These are phyloP conservation scores for Rallus crepitans DNA, from an alignment of 2,797 vertebrate species.

Conservation along the genomic window DNA sequence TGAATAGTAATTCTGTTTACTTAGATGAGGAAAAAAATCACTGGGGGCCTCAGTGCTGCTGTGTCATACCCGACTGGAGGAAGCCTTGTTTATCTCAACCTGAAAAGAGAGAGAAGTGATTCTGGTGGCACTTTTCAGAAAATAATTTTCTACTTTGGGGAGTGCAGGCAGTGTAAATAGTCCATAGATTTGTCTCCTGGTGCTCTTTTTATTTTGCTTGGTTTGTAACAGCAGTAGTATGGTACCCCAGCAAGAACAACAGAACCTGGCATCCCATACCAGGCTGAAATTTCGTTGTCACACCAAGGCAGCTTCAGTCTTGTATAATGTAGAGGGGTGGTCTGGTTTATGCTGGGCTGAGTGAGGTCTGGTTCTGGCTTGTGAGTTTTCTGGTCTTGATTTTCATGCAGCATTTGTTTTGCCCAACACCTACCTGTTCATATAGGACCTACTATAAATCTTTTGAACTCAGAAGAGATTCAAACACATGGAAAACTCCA, in stretches of 20 bases:
- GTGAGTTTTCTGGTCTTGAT: neutral
- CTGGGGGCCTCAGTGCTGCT: constrained; percentile 56
- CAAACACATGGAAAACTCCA: neutral
- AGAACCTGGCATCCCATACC: neutral
- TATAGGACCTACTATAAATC: neutral
- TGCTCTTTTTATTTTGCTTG: neutral
- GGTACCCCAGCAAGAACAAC: neutral
- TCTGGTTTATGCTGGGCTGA: neutral
- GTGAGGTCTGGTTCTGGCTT: neutral
- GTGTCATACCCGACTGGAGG: constrained; percentile 55
- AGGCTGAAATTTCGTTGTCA: neutral
- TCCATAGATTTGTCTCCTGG: neutral
- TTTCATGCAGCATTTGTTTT: neutral
- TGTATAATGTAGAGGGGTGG: neutral
- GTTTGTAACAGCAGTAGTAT: neutral
- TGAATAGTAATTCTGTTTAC: constrained; percentile 67
- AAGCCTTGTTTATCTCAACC: constrained; percentile 35
- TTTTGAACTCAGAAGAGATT: rapidly evolving
- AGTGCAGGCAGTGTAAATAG: neutral
- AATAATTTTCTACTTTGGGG: neutral
- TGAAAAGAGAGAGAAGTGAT: neutral
- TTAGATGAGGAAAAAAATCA: constrained; percentile 34
- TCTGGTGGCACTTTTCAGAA: neutral
- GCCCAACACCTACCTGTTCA: neutral
- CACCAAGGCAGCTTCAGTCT: neutral